Conservation (phyloP, 2,113 vertebrate genomes). For the Dicentrarchus labrax region DNA sequence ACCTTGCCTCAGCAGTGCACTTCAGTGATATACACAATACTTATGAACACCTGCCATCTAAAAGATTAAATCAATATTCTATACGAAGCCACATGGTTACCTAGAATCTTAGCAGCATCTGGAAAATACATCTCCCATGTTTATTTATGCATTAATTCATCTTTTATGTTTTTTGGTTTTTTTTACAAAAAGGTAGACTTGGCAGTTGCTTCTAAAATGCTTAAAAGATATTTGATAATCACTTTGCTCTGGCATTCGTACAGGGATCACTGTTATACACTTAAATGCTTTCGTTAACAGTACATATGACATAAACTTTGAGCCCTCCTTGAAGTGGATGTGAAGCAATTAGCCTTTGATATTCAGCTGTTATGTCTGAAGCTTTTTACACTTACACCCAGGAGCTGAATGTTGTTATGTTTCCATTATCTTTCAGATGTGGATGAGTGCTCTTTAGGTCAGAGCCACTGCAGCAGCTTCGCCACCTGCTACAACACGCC, state of each 20-base stretch:
- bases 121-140: background rate
- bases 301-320: background rate
- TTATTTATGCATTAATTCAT: background rate
- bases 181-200: background rate
- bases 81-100: background rate
- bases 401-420: constrained; percentile 51
- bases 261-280: constrained; percentile 19
- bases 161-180: background rate
- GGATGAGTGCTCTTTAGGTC: constrained; percentile 91
- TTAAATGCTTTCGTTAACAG: constrained; percentile 18
- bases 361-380: constrained; percentile 46
- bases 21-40: background rate
- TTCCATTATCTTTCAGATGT: constrained; percentile 87
- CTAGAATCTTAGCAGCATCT: constrained; percentile 11
- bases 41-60: background rate
- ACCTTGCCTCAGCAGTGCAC: no score
- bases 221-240: constrained; percentile 9
- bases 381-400: constrained; percentile 7
- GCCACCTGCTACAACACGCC: constrained; percentile 93
- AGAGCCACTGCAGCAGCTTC: constrained; percentile 88
- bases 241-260: constrained; percentile 19
- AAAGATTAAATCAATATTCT: background rate
- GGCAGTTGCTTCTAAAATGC: background rate
- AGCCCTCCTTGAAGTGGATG: constrained; percentile 31
- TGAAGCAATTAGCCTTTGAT: constrained; percentile 66